phyloP scores from a whole-genome alignment of 2,113 vertebrate genomes.

The Grammomys surdaster region DNA sequence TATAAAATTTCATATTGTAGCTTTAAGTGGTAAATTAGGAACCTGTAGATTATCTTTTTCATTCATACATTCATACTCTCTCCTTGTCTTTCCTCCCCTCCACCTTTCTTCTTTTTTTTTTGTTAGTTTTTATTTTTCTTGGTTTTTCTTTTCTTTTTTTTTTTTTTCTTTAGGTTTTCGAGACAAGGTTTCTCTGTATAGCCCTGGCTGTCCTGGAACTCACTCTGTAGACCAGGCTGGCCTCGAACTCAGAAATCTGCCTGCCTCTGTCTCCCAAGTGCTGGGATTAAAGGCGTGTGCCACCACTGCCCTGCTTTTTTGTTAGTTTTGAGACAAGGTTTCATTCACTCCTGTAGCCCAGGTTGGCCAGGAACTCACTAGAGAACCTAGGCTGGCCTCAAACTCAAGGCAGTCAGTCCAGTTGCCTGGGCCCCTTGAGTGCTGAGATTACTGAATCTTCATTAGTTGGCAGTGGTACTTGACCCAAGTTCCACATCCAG shows the following conservation, averaged over 20 bases:
- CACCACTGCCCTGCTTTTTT: no score
- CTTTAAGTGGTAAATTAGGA: slow-evolving; percentile 53
- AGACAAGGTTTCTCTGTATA: no score
- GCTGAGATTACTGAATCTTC: neutral
- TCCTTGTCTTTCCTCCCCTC: neutral
- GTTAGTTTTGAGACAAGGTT: neutral
- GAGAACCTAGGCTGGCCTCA: neutral
- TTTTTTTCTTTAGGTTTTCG: no score
- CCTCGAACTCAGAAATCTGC: no score
- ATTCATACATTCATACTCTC: neutral
- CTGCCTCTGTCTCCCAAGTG: no score
- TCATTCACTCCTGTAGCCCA: neutral
- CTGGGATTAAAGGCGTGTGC: no score
- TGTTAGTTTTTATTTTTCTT: no score
- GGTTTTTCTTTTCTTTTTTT: no score
- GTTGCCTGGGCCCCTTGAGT: neutral
- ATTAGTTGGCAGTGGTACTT: neutral
- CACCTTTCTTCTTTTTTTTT: neutral
- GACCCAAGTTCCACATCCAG: neutral
- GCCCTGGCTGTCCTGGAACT: no score
- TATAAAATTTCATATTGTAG: slow-evolving; percentile 60
- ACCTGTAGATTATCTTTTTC: neutral
- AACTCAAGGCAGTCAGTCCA: neutral
- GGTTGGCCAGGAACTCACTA: neutral
- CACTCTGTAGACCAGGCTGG: no score